These are phyloP conservation scores for Halesus radiatus DNA, from an alignment of 1,140 invertebrate species.

Conservation along the genomic window DNA sequence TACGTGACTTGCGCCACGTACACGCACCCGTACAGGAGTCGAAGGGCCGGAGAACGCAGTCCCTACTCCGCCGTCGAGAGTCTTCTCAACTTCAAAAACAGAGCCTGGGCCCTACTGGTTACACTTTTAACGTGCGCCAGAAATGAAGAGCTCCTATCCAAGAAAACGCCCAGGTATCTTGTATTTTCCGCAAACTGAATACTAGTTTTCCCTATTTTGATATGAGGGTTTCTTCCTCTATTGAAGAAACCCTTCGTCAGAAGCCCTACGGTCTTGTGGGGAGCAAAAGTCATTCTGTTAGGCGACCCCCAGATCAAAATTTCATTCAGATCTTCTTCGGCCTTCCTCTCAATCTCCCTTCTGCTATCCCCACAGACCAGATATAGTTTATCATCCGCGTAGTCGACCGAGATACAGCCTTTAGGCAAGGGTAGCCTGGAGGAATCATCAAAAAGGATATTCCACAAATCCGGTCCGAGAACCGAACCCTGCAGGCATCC, in stretches of 20 bases:
- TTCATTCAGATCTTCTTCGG: neutral
- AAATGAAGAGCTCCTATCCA: neutral
- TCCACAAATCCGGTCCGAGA: neutral
- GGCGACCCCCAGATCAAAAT: neutral
- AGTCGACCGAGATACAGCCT: neutral
- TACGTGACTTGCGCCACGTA: too few species aligned
- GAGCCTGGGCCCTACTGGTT: too few species aligned
- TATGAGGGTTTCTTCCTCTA: neutral
- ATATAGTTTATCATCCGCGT: neutral
- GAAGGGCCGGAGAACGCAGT: too few species aligned
- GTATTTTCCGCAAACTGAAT: neutral
- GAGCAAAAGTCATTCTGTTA: neutral
- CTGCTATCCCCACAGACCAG: neutral
- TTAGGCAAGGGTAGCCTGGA: neutral
- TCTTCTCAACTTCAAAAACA: too few species aligned
- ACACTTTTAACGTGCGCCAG: neutral
- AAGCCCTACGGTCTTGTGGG: neutral
- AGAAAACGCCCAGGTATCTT: neutral
- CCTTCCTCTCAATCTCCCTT: neutral
- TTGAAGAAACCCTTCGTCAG: neutral
- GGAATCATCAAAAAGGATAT: neutral
- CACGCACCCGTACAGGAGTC: too few species aligned
- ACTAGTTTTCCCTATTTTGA: neutral
- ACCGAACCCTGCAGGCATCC: constrained; percentile 10
- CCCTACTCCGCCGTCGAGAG: too few species aligned